Conservation (phyloP, 2,113 vertebrate species). For the Cromileptes altivelis region DNA sequence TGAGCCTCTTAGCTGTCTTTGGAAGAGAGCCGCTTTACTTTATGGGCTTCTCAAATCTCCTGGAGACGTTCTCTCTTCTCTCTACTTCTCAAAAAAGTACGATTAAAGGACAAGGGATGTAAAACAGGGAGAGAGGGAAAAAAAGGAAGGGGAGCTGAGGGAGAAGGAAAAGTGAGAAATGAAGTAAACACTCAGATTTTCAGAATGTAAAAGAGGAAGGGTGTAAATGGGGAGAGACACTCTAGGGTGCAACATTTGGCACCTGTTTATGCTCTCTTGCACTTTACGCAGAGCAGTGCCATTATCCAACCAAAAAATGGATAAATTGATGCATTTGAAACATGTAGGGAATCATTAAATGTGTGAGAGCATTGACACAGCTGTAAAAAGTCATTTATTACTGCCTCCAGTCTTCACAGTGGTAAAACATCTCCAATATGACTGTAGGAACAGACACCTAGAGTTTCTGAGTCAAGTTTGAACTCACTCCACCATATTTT, state of each 20-base stretch:
- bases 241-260: conserved; percentile 38
- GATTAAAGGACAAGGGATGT: conserved; percentile 64
- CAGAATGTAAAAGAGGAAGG: conserved; percentile 24
- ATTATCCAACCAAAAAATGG: conserved; percentile 14
- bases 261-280: conserved; percentile 44
- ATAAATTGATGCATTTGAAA: conserved; percentile 16
- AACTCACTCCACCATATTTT: not conserved
- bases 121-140: conserved; percentile 29
- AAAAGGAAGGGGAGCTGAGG: too few species aligned
- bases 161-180: not conserved
- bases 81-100: conserved; percentile 53
- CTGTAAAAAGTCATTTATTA: conserved; percentile 1
- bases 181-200: conserved; percentile 1
- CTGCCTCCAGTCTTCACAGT: not conserved
- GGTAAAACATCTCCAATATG: not conserved
- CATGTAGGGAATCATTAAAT: conserved; percentile 18
- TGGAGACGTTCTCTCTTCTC: conserved; percentile 61
- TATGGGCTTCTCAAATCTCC: conserved; percentile 71
- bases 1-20: conserved; percentile 78
- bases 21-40: conserved; percentile 71
- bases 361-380: not conserved
- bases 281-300: conserved; percentile 28
- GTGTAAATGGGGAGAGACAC: conserved; percentile 17
- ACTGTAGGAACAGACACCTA: conserved; percentile 11
- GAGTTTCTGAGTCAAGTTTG: not conserved